These are phyloP conservation scores for Bombus waltoni DNA, from an alignment of 1,140 invertebrate genomes.

Conservation along the genomic window DNA sequence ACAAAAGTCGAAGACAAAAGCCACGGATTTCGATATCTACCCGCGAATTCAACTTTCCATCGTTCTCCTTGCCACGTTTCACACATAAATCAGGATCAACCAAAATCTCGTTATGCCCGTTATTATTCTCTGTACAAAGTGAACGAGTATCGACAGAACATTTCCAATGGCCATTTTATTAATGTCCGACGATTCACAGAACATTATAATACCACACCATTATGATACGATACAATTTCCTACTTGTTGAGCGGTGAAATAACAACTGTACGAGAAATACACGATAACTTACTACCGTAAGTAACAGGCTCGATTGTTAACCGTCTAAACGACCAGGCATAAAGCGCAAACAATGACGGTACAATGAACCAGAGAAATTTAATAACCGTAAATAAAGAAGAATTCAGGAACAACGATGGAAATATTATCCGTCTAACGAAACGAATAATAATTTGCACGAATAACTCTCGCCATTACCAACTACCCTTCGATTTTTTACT, in stretches of 20 bases:
- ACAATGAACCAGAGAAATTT: not conserved
- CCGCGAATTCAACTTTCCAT: no score
- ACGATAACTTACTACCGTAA: not conserved
- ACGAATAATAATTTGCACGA: constrained; percentile 8
- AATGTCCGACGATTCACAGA: not conserved
- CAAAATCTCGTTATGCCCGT: not conserved
- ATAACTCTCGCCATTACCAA: not conserved
- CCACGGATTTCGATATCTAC: no score
- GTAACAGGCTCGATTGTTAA: not conserved
- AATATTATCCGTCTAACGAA: constrained; percentile 19
- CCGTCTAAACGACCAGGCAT: not conserved
- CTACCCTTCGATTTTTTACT: not conserved
- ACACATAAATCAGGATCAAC: no score
- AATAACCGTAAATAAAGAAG: not conserved
- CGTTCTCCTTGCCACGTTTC: no score
- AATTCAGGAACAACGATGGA: not conserved
- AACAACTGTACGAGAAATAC: not conserved
- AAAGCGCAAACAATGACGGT: not conserved
- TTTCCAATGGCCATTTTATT: not conserved
- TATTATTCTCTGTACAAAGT: not conserved
- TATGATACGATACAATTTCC: not conserved
- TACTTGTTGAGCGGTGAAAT: not conserved
- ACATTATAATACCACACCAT: not conserved
- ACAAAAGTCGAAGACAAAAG: no score
- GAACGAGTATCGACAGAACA: not conserved